Percentiles rank a stretch among this genome's conserved stretches.
phyloP scores from a whole-genome alignment of 1,140 invertebrate genomes.

The Bombus vancouverensis region DNA sequence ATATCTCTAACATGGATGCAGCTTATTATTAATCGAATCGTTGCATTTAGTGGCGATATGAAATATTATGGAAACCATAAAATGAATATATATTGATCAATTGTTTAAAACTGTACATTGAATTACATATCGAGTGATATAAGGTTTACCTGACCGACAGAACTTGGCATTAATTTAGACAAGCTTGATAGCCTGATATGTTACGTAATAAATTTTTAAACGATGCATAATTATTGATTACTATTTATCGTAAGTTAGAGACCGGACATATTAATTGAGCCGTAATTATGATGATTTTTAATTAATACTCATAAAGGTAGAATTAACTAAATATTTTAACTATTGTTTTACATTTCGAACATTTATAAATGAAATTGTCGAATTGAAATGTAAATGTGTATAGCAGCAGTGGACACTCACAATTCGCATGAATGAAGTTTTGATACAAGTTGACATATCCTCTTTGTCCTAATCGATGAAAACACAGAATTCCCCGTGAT shows the following conservation, averaged over 20 bases:
- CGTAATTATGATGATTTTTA: neutral
- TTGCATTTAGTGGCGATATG: neutral
- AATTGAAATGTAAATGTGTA: neutral
- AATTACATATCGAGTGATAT: conserved; percentile 1
- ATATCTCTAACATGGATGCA: neutral
- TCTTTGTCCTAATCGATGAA: neutral
- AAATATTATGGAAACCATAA: neutral
- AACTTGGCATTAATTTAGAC: conserved; percentile 18
- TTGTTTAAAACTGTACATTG: neutral
- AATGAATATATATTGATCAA: neutral
- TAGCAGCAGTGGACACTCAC: no score
- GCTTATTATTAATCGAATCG: neutral
- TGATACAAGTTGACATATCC: neutral
- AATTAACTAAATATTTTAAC: neutral
- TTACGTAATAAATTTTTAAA: conserved; percentile 48
- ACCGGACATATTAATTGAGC: neutral
- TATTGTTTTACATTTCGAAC: neutral
- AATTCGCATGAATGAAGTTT: neutral
- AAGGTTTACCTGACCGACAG: conserved; percentile 14
- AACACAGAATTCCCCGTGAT: neutral
- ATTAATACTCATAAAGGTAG: neutral
- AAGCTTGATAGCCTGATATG: conserved; percentile 1
- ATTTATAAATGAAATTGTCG: neutral
- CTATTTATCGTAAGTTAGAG: neutral
- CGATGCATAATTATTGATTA: neutral